These are phyloP conservation scores for Caenorhabditis sp. DNA, from an alignment of 2,888 invertebrate species.

Conservation along the genomic window DNA sequence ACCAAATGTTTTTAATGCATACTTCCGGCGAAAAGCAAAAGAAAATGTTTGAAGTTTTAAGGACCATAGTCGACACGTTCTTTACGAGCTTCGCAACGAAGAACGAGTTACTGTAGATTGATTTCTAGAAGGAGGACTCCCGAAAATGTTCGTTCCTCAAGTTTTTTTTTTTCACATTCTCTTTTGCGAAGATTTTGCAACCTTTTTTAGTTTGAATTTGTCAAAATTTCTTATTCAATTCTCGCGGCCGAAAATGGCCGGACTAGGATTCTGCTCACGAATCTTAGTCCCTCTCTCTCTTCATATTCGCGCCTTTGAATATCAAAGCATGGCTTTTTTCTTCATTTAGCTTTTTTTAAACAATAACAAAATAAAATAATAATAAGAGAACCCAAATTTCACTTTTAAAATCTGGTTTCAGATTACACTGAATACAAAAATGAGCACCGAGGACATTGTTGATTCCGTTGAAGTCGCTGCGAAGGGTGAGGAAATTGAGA, in stretches of 20 bases:
- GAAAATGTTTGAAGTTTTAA: no score
- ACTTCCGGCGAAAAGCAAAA: no score
- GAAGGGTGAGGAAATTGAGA: background rate
- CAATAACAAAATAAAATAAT: no score
- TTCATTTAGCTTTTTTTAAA: no score
- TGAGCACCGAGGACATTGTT: conserved; percentile 14
- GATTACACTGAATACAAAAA: background rate
- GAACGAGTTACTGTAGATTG: no score
- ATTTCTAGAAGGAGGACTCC: no score
- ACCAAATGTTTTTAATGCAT: no score
- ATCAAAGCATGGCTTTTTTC: background rate
- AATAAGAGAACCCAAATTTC: no score
- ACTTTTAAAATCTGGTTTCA: conserved; percentile 2
- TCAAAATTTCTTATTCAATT: background rate
- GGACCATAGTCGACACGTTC: no score
- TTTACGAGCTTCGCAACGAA: background rate
- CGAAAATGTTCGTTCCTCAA: no score
- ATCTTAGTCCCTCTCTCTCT: background rate
- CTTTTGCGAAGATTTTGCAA: background rate
- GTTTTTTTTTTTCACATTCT: no score
- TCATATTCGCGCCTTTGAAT: background rate
- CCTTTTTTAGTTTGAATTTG: background rate
- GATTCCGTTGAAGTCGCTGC: background rate
- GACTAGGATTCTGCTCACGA: background rate
- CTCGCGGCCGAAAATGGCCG: background rate